Base-by-base conservation (phyloP, 1,140 invertebrate species). In the Forficula auricularia region DNA sequence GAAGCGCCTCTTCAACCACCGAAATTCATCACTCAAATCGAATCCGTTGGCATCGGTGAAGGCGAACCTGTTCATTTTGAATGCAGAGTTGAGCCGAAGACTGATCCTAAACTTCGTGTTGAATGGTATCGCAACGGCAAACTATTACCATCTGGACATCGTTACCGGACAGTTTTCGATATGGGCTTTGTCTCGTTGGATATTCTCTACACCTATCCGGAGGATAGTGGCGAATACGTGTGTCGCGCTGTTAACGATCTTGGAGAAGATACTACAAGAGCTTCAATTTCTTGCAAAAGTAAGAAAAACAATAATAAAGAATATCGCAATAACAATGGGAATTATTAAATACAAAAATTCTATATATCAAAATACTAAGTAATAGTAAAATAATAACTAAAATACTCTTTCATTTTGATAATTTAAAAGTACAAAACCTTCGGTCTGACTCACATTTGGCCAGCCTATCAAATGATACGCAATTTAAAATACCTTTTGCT, bases 121-220 rank as follows among this genome's bases (percentile, higher is more conserved):
- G 85, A 92, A 60, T 95, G 90, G 90, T 92, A 84, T 53, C 73
- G 83, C 53, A 90, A 95, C 60, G 87, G 85, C 41, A 87, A 89
- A 64, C 63, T 79, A 0, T 67, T 95, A 44, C 80, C 81, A 14
- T 76, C 78, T 32, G 89, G 92, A 8, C 88, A 94, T 58, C 73
- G 92, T 50, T 97, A 92, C 59, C 77, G 83, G 46, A 84, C 87
- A 3, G 73, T 82, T 18, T 90, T 91, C 54, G 89, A 96, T 54
- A 86, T 96, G 77, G 90, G 90, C 19, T 94, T 86, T 57, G 89
- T 95, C 3, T 82, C 86, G 2, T 71, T 97, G 54, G 88, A 95
- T 52, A 90, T 97, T 55, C 63, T 92, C 10, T 91, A 91, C 56
- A 84, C 89, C 0, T 91, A 92, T 59, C 70, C 82, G 37, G 87